A percentile compares a stretch with the other conserved stretches of the same genome.
These are phyloP conservation scores for Nasonovia ribisnigri DNA, from an alignment of 2,888 invertebrate genomes.

Conservation along the genomic window DNA sequence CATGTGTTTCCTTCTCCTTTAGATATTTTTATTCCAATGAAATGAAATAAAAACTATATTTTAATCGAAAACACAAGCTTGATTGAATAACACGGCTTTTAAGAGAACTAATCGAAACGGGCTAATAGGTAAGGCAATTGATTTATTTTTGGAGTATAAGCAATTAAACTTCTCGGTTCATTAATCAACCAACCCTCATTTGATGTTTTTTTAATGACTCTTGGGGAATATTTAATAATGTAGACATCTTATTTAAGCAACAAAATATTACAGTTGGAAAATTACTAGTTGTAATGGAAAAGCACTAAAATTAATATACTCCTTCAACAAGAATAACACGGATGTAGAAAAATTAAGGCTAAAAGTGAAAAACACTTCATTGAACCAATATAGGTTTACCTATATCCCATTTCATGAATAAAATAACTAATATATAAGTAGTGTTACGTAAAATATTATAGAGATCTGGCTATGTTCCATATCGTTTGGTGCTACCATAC, in stretches of 20 bases:
- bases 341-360: neutral
- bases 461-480: conserved; percentile 27
- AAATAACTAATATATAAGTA: neutral
- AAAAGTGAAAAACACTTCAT: conserved; percentile 7
- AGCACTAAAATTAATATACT: neutral
- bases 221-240: conserved; percentile 29
- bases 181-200: conserved; percentile 38
- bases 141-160: neutral
- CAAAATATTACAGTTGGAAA: neutral
- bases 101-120: neutral
- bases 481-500: neutral
- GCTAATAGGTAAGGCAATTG: conserved; percentile 5
- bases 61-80: conserved; percentile 16
- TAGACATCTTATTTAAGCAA: neutral
- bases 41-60: conserved; percentile 38
- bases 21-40: conserved; percentile 14
- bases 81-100: conserved; percentile 17
- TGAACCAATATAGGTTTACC: neutral
- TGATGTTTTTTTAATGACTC: conserved; percentile 38
- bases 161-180: conserved; percentile 9
- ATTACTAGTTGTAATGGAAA: conserved; percentile 7
- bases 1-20: neutral
- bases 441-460: neutral
- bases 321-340: neutral
- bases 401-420: neutral